Percentiles rank a stretch among this genome's conserved stretches.
Evolutionary conservation across 2,888 invertebrate genomes (phyloP).

Genomic region (Eurytoma californica): DNA sequence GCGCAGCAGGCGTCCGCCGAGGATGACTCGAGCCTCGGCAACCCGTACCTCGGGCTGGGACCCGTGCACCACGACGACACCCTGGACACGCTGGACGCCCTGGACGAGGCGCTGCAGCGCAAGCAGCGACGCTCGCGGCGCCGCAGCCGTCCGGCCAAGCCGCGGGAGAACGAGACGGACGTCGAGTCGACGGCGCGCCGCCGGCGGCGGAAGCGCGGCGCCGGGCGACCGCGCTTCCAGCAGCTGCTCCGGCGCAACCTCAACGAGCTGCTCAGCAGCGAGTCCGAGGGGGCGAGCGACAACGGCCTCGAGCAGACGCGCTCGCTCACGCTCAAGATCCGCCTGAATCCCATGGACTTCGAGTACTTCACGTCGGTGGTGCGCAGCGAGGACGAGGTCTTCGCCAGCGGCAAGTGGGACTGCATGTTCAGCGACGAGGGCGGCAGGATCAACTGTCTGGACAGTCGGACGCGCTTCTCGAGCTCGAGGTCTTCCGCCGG

Average conservation of each 20-base stretch:
- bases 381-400: conserved; percentile 74
- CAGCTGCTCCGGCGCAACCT: too few relatives aligned
- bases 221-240: neutral
- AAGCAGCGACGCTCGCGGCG: conserved; percentile 57
- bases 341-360: conserved; percentile 79
- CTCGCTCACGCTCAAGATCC: conserved; percentile 78
- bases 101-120: conserved; percentile 69
- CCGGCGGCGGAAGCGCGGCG: conserved; percentile 31
- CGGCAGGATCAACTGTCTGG: conserved; percentile 62
- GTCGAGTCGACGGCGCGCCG: neutral
- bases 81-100: conserved; percentile 67
- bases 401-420: neutral
- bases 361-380: conserved; percentile 79
- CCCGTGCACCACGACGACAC: conserved; percentile 64
- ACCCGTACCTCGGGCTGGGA: conserved; percentile 30
- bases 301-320: conserved; percentile 61
- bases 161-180: neutral
- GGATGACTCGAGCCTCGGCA: conserved; percentile 1
- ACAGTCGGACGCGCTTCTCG: conserved; percentile 58
- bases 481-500: neutral
- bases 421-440: conserved; percentile 69
- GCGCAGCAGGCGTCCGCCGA: conserved; percentile 3
- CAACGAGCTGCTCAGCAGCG: conserved; percentile 60
- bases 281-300: conserved; percentile 69
- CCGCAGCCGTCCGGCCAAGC: neutral